These are phyloP conservation scores for Brachycybe producta DNA, from an alignment of 2,888 invertebrate species.

Conservation along the genomic window DNA sequence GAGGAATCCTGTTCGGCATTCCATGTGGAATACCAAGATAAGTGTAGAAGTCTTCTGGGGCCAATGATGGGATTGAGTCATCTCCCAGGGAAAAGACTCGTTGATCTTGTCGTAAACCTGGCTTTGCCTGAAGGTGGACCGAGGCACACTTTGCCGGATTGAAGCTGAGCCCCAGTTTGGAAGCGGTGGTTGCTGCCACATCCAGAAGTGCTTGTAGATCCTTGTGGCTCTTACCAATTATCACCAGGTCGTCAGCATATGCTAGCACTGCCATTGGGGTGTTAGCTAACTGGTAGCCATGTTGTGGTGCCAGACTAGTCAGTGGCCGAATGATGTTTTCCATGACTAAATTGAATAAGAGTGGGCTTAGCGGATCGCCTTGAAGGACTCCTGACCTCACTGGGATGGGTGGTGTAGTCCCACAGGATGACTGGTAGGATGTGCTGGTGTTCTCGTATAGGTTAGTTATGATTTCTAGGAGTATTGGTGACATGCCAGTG, in stretches of 20 bases:
- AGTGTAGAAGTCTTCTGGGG: neutral
- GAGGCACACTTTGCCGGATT: neutral
- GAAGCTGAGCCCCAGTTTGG: neutral
- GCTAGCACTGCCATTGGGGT: neutral
- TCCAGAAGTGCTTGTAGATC: constrained; percentile 17
- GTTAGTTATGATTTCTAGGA: constrained; percentile 18
- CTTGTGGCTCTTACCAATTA: constrained; percentile 15
- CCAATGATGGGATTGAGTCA: neutral
- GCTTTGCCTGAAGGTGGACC: neutral
- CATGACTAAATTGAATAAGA: constrained; percentile 29
- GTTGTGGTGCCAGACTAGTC: no score
- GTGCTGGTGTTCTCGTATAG: constrained; percentile 22
- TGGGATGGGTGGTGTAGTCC: constrained; percentile 23
- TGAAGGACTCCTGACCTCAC: constrained; percentile 28
- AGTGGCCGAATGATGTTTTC: no score
- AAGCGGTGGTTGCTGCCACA: no score
- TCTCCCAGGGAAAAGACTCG: neutral
- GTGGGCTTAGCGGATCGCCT: constrained; percentile 30
- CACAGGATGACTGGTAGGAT: constrained; percentile 18
- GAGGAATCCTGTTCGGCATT: neutral
- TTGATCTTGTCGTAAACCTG: neutral
- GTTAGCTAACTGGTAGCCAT: no score
- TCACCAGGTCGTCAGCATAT: constrained; percentile 25
- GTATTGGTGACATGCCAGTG: no score
- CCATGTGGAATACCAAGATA: neutral